Evolutionary conservation across 2,113 vertebrate species (phyloP).

Genomic region (Glareola pratincola): DNA sequence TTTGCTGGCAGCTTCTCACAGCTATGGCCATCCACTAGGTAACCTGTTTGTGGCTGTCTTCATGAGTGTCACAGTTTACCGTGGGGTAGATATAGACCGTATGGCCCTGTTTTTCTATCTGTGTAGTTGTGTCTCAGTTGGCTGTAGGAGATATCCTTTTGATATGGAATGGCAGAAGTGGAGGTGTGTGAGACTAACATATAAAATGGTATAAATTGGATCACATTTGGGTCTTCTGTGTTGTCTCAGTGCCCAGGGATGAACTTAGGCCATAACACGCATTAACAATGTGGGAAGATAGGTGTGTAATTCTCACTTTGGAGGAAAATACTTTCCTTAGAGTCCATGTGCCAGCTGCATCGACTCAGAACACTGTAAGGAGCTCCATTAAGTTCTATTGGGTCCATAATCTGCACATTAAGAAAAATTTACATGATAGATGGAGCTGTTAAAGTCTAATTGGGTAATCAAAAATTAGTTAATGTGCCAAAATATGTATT

Average conservation of each 20-base stretch:
- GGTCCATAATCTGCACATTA: slow-evolving; percentile 67
- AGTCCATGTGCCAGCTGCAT: slow-evolving; percentile 55
- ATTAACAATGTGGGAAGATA: background rate
- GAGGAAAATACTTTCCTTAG: background rate
- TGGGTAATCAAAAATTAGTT: slow-evolving; percentile 70
- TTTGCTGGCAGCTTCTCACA: background rate
- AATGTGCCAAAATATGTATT: slow-evolving; percentile 71
- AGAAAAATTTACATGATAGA: slow-evolving; percentile 68
- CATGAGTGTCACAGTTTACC: background rate
- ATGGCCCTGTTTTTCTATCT: background rate
- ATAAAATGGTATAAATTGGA: background rate
- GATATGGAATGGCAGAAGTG: background rate
- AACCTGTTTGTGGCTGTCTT: background rate
- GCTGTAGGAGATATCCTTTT: background rate
- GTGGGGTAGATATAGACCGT: background rate
- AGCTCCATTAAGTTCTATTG: slow-evolving; percentile 67
- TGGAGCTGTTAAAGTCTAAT: slow-evolving; percentile 67
- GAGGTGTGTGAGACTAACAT: background rate
- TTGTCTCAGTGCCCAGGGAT: background rate
- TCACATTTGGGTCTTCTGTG: background rate
- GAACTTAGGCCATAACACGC: background rate
- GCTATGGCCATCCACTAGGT: background rate
- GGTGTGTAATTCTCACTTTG: background rate
- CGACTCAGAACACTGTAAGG: slow-evolving; percentile 55
- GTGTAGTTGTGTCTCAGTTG: background rate